phyloP scores from a whole-genome alignment of 2,797 vertebrate genomes.

The Cyclura pinguis region DNA sequence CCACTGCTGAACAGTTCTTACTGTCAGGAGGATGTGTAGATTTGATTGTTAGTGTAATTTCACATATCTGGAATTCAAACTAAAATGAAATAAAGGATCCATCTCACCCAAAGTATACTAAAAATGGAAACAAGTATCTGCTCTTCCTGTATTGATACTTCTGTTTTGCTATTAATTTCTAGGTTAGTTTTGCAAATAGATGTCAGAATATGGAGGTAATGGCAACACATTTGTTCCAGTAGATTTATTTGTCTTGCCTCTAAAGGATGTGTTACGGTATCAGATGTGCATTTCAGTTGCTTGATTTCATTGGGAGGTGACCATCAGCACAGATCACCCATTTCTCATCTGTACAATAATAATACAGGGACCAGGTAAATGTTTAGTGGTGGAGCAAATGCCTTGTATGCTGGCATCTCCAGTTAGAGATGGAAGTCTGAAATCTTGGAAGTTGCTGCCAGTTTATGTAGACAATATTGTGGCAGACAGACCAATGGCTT shows the following conservation, averaged over 20 bases:
- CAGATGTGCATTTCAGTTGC: neutral
- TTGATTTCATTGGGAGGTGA: constrained; percentile 24
- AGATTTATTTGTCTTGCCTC: neutral
- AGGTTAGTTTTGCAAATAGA: neutral
- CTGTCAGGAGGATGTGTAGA: neutral
- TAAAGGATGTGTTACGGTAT: neutral
- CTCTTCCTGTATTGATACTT: neutral
- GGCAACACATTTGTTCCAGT: neutral
- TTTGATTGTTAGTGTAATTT: neutral
- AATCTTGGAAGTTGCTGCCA: neutral
- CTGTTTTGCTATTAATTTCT: neutral
- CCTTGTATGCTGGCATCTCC: neutral
- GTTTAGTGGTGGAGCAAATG: neutral
- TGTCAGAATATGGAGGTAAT: constrained; percentile 3
- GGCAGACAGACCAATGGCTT: neutral
- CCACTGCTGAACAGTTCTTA: neutral
- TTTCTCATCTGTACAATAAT: neutral
- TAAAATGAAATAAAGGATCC: neutral
- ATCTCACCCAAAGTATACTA: constrained; percentile 16
- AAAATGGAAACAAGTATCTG: neutral
- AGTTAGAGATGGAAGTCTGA: neutral
- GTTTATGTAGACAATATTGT: neutral
- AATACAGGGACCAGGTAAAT: neutral
- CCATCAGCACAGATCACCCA: neutral
- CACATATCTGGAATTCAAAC: neutral